Base-by-base conservation (phyloP, 1,140 invertebrate genomes). In the Probaryconus sp. region DNA sequence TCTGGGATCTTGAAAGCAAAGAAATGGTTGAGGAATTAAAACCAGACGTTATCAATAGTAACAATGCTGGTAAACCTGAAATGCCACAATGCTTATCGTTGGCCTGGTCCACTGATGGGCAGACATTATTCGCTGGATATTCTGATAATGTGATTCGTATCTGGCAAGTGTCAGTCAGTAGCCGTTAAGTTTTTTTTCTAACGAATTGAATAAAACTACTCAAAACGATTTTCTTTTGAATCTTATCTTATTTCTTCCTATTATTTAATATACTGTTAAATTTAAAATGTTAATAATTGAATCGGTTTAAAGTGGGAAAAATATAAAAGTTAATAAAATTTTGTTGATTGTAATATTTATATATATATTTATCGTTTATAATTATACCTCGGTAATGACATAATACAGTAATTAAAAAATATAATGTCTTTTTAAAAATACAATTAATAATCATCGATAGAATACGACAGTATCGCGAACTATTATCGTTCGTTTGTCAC, bases 1-100 rank as follows among this genome's bases (percentile, higher is more conserved):
- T 99, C 84, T 99, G 98, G 98, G 98, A 99, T 91, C 91, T 99
- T 83, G 98, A 99, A 90, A 97, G 96, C 88, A 99, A 99, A 90
- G 96, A 98, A 86, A 97, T 98, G 92, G 97, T 99, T 78, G 98
- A 99, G 89, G 98, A 99, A 89, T 90, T 99, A 35, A 94, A 95
- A 84, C 96, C 97, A 9, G 98, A 99, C 83, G 94, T 99, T 77
- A 93, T 97, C 20, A 91, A 90, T 18, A 90, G 91, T 21, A 91
- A 89, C 3, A 90, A n/a, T n/a, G n/a, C n/a, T n/a, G n/a, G 90
- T 43, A 97, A 97, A 86, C 92, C 95, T 55, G 95, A 97, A 76
- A 94, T 96, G 78, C 97, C 98, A 21, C 94, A 98, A 84, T 99
- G 98, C 89, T 91, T 98, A 47, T 99, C 97, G 7, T 90, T 99